A percentile compares a stretch with the other conserved stretches of the same genome.
Evolutionary conservation across 2,797 vertebrate species (phyloP).

Genomic region (Meriones psammophilus): DNA sequence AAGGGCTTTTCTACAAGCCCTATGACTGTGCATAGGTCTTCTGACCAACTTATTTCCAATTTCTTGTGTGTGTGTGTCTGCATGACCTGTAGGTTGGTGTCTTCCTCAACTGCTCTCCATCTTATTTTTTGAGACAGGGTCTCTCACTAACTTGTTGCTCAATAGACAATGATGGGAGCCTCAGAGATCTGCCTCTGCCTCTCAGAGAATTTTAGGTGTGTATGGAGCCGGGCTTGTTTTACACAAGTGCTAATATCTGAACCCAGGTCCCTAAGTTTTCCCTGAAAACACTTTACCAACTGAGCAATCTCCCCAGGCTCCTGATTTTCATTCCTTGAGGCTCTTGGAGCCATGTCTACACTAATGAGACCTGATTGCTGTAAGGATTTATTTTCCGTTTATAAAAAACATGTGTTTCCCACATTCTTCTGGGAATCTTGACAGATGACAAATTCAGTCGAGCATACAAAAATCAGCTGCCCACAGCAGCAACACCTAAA

Average conservation of each 20-base stretch:
- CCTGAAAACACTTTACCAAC: background rate
- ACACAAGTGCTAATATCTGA: background rate
- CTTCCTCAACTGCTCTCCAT: background rate
- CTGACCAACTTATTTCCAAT: slow-evolving; percentile 40
- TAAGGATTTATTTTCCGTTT: slow-evolving; percentile 67
- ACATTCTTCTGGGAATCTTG: slow-evolving; percentile 58
- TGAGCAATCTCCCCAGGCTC: background rate
- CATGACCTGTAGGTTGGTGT: background rate
- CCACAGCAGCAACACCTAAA: slow-evolving; percentile 20
- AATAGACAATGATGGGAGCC: background rate
- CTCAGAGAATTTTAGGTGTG: background rate
- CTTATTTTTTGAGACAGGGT: background rate
- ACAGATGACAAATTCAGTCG: slow-evolving; percentile 65
- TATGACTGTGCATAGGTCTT: slow-evolving; percentile 8
- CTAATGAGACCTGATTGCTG: slow-evolving; percentile 66
- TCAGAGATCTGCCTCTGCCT: background rate
- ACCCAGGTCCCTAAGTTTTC: background rate
- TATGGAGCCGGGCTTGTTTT: background rate
- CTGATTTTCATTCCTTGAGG: slow-evolving; percentile 54
- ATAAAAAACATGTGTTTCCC: slow-evolving; percentile 77
- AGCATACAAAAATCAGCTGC: slow-evolving; percentile 58
- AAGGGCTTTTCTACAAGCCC: slow-evolving; percentile 61
- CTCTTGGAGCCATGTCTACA: slow-evolving; percentile 20
- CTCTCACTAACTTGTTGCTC: background rate
- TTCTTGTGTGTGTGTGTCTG: background rate